Percentiles rank a stretch among this genome's conserved stretches.
Conservation (phyloP, 2,888 invertebrate genomes). For the Ganaspis brasiliensis region DNA sequence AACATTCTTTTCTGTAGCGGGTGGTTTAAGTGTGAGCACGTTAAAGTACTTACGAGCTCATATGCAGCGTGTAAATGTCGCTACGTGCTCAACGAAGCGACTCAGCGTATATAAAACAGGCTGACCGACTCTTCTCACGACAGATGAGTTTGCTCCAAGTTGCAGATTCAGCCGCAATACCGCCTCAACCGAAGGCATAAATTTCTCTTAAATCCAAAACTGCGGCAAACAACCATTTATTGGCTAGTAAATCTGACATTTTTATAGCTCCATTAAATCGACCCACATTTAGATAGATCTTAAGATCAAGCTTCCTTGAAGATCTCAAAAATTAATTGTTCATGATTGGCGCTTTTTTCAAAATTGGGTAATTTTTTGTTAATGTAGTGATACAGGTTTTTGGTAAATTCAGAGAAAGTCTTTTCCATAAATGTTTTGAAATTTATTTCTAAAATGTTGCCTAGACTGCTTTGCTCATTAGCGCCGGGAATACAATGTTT, state of each 20-base stretch:
- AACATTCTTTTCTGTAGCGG: not conserved
- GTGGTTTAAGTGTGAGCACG: conserved; percentile 30
- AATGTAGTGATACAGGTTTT: too few species aligned
- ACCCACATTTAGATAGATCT: not conserved
- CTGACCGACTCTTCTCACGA: conserved; percentile 72
- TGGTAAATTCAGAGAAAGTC: too few species aligned
- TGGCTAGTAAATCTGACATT: conserved; percentile 3
- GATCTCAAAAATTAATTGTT: too few species aligned
- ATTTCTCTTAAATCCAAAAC: conserved; percentile 60
- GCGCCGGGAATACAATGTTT: too few species aligned
- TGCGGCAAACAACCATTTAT: conserved; percentile 35
- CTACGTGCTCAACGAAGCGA: conserved; percentile 76
- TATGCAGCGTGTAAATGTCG: conserved; percentile 74
- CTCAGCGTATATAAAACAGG: conserved; percentile 80
- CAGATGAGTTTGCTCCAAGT: conserved; percentile 73
- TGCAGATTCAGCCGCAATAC: conserved; percentile 77
- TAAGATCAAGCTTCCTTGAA: not conserved
- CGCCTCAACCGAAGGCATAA: conserved; percentile 71
- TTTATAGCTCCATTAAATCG: conserved; percentile 6
- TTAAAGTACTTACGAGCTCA: conserved; percentile 67
- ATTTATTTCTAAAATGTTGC: too few species aligned
- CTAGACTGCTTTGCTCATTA: too few species aligned
- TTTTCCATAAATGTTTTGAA: too few species aligned
- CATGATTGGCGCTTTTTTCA: too few species aligned
- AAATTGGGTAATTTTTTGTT: too few species aligned